Conservation (phyloP, 2,113 vertebrate genomes). For the Festucalex cinctus region DNA sequence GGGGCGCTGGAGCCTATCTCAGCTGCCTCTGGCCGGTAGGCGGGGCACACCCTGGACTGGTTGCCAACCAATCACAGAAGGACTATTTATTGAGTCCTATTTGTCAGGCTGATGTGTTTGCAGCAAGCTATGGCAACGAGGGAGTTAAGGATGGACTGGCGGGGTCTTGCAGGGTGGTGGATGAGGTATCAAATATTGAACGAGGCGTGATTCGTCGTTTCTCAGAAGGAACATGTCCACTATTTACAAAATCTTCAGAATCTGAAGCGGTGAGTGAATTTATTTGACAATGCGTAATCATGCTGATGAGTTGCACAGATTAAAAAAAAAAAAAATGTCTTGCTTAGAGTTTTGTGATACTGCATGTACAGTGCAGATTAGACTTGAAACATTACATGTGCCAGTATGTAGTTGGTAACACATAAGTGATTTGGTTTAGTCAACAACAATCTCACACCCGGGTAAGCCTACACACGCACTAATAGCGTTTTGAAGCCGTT, state of each 20-base stretch:
- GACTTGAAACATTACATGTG: neutral
- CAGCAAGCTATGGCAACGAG: constrained; percentile 35
- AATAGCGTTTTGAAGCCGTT: too few species aligned
- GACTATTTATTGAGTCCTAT: too few species aligned
- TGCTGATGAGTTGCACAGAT: neutral
- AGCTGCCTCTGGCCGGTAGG: too few species aligned
- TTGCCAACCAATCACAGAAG: too few species aligned
- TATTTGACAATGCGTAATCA: constrained; percentile 8
- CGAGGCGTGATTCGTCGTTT: constrained; percentile 50
- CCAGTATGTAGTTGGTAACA: neutral
- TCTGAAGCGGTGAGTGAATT: constrained; percentile 48
- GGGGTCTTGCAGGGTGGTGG: constrained; percentile 43
- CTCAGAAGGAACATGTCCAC: constrained; percentile 27
- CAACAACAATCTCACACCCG: neutral
- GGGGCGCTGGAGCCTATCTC: too few species aligned
- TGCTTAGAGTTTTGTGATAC: neutral
- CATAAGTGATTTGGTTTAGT: neutral
- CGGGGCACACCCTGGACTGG: too few species aligned
- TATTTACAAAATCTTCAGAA: constrained; percentile 23
- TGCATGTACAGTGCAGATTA: neutral
- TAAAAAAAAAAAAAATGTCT: neutral
- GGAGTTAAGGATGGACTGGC: constrained; percentile 62
- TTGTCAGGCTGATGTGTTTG: neutral
- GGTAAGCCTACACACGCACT: too few species aligned
- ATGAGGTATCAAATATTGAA: constrained; percentile 37